phyloP scores from a whole-genome alignment of 2,888 invertebrate species.

The Microctonus hyperodae region DNA sequence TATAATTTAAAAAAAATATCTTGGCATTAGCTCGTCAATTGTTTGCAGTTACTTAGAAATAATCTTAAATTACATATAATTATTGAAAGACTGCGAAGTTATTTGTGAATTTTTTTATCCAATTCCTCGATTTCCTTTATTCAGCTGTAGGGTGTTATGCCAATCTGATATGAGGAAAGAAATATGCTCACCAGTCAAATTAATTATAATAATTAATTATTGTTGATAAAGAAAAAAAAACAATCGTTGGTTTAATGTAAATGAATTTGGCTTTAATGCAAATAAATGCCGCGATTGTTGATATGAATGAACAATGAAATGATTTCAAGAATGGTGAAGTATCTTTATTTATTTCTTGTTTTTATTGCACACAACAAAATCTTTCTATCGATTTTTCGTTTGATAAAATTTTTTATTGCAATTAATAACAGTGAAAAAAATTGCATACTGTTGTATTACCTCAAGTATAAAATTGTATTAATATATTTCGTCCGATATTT shows the following conservation, averaged over 20 bases:
- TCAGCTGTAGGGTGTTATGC: not conserved
- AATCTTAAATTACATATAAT: conserved; percentile 47
- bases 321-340: not conserved
- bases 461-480: not conserved
- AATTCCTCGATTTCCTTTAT: not conserved
- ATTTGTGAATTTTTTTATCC: conserved; percentile 36
- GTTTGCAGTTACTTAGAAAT: conserved; percentile 54
- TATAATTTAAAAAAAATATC: conserved; percentile 25
- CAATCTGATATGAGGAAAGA: not conserved
- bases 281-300: not conserved
- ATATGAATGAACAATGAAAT: not conserved
- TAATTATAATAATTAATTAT: not conserved
- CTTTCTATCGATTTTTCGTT: no score
- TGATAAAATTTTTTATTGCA: no score
- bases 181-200: not conserved
- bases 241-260: not conserved
- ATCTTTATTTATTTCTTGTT: not conserved
- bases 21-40: conserved; percentile 50
- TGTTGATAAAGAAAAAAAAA: not conserved
- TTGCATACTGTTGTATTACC: not conserved
- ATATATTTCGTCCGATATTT: not conserved
- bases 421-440: no score
- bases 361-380: not conserved
- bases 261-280: not conserved
- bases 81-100: conserved; percentile 38